Base-by-base conservation (phyloP, 2,797 vertebrate species). In the Scarus forsteni region DNA sequence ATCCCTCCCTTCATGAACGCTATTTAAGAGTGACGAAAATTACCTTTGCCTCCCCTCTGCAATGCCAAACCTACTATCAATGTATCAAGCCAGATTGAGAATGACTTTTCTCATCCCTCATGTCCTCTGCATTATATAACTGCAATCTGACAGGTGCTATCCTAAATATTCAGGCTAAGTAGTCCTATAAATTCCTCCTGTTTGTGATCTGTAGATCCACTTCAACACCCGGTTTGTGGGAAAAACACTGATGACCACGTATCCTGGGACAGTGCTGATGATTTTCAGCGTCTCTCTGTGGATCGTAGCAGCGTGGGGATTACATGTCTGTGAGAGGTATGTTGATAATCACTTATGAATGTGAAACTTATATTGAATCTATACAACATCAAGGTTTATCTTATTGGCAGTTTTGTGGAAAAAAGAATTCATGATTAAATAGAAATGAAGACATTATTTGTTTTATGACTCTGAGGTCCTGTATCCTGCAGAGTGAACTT, bases 191-290 rank as follows among this genome's bases (percentile, higher is more conserved):
- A 79, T 53, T 15, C 40, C 12, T 72, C 46, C 38, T 3, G 0
- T 77, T 60, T 85, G 40, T 83, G 45, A 57, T 84, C 45, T 79
- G 38, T 68, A 93, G 93, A 93, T 93, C 16, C 90, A 97, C 89
- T 98, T 98, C 91, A 98, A 98, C 93, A 97, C 96, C 0, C 95
- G 96, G 14, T 97, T 98, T 0, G 97, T 98, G 83, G 97, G 97
- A 90, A 98, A 98, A 92, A 98, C 97, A 0, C 91, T 98, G 54
- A 98, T 98, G 97, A 97, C 96, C 75, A 98, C 95, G 89, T 97
- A 97, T 87, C 97, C 97, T 0, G 97, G 97, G 43, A 98, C 97
- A 0, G 96, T 98, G 86, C 93, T 98, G 80, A 94, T 98, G 70
- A 95, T 97, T 35, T 98, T 98, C 93, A 98, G 97, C 77, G 96